Evolutionary conservation across 2,113 vertebrate genomes (phyloP).

Genomic region (Furnarius figulus): DNA sequence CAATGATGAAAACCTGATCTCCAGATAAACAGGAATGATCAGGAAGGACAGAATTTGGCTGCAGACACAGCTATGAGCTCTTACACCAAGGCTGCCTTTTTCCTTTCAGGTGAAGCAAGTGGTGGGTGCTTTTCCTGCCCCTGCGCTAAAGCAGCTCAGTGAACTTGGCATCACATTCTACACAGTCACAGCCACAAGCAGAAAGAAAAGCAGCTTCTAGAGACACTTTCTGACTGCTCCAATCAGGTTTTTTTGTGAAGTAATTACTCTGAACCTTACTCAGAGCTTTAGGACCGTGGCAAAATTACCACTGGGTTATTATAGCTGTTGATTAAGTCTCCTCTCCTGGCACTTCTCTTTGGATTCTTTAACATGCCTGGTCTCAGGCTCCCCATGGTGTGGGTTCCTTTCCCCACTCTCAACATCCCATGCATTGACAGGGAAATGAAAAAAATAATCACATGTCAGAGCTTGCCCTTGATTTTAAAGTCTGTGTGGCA

Average conservation of each 20-base stretch:
- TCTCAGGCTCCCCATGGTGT: background rate
- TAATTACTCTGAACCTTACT: constrained; percentile 1
- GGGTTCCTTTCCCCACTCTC: background rate
- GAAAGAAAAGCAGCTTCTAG: background rate
- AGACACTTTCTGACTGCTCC: background rate
- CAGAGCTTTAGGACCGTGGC: constrained; percentile 6
- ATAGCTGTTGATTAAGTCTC: constrained; percentile 12
- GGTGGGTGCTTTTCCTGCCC: background rate
- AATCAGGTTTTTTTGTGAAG: background rate
- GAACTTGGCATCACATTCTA: background rate
- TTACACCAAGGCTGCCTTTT: background rate
- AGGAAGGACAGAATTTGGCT: background rate
- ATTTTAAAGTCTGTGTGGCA: constrained; percentile 32
- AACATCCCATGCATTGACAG: background rate
- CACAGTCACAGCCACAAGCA: background rate
- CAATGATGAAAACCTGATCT: background rate
- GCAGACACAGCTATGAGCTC: background rate
- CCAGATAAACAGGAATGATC: background rate
- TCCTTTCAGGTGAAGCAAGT: background rate
- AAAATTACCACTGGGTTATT: background rate
- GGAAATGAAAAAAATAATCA: constrained; percentile 26
- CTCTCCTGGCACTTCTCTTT: background rate
- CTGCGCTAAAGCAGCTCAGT: background rate
- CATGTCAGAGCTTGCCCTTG: constrained; percentile 45
- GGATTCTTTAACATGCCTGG: constrained; percentile 18